Conservation (phyloP, 1,140 invertebrate genomes). For the Drosophila punjabiensis region DNA sequence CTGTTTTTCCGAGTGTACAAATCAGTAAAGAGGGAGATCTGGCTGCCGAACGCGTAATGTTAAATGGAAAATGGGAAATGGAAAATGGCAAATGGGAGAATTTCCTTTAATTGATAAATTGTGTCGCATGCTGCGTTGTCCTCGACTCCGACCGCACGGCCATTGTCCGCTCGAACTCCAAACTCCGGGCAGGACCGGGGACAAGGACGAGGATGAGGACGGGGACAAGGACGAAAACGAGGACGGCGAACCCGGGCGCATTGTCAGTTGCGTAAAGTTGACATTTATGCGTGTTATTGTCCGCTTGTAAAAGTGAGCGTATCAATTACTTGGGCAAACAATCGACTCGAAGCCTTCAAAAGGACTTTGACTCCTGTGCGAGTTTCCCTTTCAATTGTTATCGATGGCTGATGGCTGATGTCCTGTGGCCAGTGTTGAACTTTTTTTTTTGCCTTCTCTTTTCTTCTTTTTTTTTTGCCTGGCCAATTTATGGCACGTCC, state of each 20-base stretch:
- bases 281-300: conserved; percentile 76
- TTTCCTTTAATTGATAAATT: conserved; percentile 75
- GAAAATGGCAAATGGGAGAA: conserved; percentile 26
- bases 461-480: conserved; percentile 46
- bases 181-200: neutral
- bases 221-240: neutral
- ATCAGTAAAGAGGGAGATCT: conserved; percentile 1
- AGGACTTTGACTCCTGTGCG: conserved; percentile 31
- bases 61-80: conserved; percentile 23
- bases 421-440: conserved; percentile 50
- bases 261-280: conserved; percentile 76
- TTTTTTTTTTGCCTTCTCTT: conserved; percentile 23
- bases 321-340: conserved; percentile 82
- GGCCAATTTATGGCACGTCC: conserved; percentile 69
- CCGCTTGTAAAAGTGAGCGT: conserved; percentile 63
- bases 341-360: conserved; percentile 56
- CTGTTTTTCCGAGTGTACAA: neutral
- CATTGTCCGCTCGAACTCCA: conserved; percentile 18
- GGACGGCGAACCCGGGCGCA: conserved; percentile 8
- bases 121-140: conserved; percentile 76
- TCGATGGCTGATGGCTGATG: conserved; percentile 8
- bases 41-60: conserved; percentile 7
- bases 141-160: conserved; percentile 44
- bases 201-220: neutral
- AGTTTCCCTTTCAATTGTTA: conserved; percentile 53